Conservation (phyloP, 1,140 invertebrate species). For the Charaxes varanes region DNA sequence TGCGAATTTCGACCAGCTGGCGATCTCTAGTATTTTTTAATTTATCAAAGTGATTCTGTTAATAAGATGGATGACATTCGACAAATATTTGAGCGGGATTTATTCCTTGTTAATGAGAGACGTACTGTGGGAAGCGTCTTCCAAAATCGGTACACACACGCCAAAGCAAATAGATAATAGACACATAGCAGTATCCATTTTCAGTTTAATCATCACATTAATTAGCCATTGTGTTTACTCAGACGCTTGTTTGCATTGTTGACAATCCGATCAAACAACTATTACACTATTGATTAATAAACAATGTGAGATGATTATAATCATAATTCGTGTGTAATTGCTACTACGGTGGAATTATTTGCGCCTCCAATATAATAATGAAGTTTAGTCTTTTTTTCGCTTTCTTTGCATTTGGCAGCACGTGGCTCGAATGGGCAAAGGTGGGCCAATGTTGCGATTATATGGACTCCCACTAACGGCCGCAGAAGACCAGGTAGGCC, state of each 20-base stretch:
- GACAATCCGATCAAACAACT: slow-evolving; percentile 62
- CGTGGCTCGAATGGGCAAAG: too few relatives aligned
- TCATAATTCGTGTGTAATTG: slow-evolving; percentile 26
- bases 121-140: slow-evolving; percentile 2
- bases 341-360: slow-evolving; percentile 18
- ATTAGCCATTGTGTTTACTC: slow-evolving; percentile 63
- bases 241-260: slow-evolving; percentile 51
- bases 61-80: too few relatives aligned
- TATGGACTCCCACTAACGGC: too few relatives aligned
- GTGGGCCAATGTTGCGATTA: too few relatives aligned
- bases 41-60: too few relatives aligned
- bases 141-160: slow-evolving; percentile 14
- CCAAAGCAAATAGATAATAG: slow-evolving; percentile 46
- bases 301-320: slow-evolving; percentile 32
- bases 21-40: too few relatives aligned
- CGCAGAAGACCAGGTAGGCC: too few relatives aligned
- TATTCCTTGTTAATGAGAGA: slow-evolving; percentile 1
- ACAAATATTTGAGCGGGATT: background rate
- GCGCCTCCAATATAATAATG: too few relatives aligned
- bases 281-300: slow-evolving; percentile 53
- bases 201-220: slow-evolving; percentile 64
- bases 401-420: too few relatives aligned
- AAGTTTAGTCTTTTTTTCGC: too few relatives aligned
- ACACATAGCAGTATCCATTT: slow-evolving; percentile 55
- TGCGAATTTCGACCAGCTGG: too few relatives aligned